Evolutionary conservation across 2,888 invertebrate species (phyloP).

Genomic region (Notocelia uddmanniana): DNA sequence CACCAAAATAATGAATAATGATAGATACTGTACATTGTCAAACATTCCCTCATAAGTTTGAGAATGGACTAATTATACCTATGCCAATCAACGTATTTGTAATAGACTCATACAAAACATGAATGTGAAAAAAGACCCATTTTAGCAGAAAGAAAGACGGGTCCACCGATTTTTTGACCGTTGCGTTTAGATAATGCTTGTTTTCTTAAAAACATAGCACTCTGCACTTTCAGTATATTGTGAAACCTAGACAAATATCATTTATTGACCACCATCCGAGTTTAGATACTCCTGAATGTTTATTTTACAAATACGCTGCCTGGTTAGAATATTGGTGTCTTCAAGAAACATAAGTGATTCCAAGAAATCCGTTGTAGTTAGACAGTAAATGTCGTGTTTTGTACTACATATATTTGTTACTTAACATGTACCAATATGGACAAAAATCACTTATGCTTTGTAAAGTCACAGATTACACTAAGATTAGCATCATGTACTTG

Average conservation of each 20-base stretch:
- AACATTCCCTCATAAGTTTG: slow-evolving; percentile 28
- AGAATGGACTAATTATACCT: slow-evolving; percentile 29
- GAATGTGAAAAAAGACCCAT: not conserved
- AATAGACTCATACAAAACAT: not conserved
- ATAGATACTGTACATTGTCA: slow-evolving; percentile 40
- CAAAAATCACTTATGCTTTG: not conserved
- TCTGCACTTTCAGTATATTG: not conserved
- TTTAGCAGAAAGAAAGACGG: not conserved
- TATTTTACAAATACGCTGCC: slow-evolving; percentile 19
- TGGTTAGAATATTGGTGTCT: not conserved
- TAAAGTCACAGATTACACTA: slow-evolving; percentile 11
- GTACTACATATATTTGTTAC: not conserved
- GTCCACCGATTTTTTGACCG: too few species aligned
- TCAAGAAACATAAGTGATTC: not conserved
- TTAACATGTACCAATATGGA: not conserved
- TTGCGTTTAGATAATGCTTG: too few species aligned
- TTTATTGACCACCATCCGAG: too few species aligned
- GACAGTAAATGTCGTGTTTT: not conserved
- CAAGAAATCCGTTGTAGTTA: not conserved
- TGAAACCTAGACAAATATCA: not conserved
- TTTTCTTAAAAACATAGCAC: too few species aligned
- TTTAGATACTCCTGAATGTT: not conserved
- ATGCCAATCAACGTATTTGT: slow-evolving; percentile 16
- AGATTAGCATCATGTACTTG: slow-evolving; percentile 32
- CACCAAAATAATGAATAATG: slow-evolving; percentile 11